Evolutionary conservation across 2,888 invertebrate genomes (phyloP).

Genomic region (Laspeyria flexula): DNA sequence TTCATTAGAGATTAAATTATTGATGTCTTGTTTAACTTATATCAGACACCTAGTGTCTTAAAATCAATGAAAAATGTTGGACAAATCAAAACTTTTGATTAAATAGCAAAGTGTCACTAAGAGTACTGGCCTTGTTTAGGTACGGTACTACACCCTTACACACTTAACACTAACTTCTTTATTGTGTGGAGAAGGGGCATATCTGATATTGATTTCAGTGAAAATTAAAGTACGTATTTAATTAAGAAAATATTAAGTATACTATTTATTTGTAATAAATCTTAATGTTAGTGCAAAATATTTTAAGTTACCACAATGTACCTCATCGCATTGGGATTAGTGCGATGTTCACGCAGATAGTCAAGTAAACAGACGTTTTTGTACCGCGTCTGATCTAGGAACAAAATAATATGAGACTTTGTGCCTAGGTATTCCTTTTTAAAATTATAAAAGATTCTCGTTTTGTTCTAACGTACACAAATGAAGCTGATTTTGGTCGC

Average conservation of each 20-base stretch:
- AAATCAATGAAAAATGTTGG: neutral
- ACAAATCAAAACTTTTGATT: neutral
- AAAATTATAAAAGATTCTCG: too few species aligned
- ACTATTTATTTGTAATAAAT: too few species aligned
- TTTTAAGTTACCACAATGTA: constrained; percentile 39
- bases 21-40: neutral
- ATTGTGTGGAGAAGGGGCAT: too few species aligned
- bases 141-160: too few species aligned
- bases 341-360: neutral
- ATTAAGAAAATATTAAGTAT: neutral
- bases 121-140: too few species aligned
- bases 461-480: too few species aligned
- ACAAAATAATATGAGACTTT: too few species aligned
- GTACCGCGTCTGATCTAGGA: neutral
- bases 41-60: neutral
- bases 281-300: constrained; percentile 16
- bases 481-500: too few species aligned
- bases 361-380: neutral
- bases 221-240: neutral
- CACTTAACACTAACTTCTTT: too few species aligned
- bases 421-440: too few species aligned
- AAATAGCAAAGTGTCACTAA: neutral
- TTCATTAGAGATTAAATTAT: neutral
- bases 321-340: constrained; percentile 26
- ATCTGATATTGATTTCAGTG: too few species aligned